Percentiles rank a stretch among this genome's conserved stretches.
Evolutionary conservation across 1,140 invertebrate genomes (phyloP).

Genomic region (Samia ricini): DNA sequence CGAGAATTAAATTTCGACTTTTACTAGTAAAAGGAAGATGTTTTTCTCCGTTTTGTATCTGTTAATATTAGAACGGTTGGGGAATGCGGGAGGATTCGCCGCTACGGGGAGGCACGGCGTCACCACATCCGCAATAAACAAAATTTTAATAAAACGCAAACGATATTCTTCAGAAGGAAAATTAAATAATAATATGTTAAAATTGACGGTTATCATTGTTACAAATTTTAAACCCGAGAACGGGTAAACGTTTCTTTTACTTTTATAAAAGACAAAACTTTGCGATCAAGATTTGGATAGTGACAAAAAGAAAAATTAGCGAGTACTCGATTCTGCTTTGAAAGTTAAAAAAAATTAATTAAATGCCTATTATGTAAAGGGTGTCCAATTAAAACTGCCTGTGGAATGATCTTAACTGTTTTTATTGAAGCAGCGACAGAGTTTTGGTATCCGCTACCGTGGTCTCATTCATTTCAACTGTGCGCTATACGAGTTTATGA

Average conservation of each 20-base stretch:
- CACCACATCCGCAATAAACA: constrained; percentile 55
- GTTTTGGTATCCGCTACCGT: constrained; percentile 25
- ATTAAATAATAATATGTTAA: constrained; percentile 27
- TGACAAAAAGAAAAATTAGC: constrained; percentile 18
- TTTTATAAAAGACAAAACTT: constrained; percentile 16
- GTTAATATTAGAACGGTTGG: constrained; percentile 2
- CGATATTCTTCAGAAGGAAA: constrained; percentile 30
- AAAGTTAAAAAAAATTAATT: constrained; percentile 20
- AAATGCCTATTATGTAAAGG: constrained; percentile 9
- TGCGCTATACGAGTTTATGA: constrained; percentile 50
- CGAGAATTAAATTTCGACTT: constrained; percentile 57
- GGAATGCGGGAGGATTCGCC: constrained; percentile 6
- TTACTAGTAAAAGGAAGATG: constrained; percentile 41
- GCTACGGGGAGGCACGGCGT: constrained; percentile 18
- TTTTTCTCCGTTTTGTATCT: constrained; percentile 24
- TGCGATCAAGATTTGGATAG: constrained; percentile 16
- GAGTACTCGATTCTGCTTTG: constrained; percentile 10
- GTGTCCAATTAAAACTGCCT: constrained; percentile 51
- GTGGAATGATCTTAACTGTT: constrained; percentile 35
- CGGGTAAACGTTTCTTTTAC: constrained; percentile 19
- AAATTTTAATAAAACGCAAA: constrained; percentile 68
- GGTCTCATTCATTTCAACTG: constrained; percentile 48
- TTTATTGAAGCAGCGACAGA: constrained; percentile 37
- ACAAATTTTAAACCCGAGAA: constrained; percentile 28
- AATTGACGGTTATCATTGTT: constrained; percentile 41